Percentiles rank a stretch among this genome's conserved stretches.
phyloP scores from a whole-genome alignment of 1,140 invertebrate species.

The Apis mellifera region DNA sequence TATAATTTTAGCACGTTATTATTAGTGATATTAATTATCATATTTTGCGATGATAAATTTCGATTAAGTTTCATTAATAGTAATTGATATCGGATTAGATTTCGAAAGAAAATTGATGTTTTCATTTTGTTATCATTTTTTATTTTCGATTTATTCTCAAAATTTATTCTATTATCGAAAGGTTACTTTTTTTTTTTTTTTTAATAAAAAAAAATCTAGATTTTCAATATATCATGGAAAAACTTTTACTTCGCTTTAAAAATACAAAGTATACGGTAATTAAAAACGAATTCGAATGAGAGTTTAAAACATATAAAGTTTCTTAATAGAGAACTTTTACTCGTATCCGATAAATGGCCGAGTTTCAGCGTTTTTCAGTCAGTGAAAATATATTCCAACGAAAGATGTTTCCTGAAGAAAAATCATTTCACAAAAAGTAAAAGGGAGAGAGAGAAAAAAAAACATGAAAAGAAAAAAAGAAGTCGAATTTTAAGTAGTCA shows the following conservation, averaged over 20 bases:
- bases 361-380: constrained; percentile 7
- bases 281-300: neutral
- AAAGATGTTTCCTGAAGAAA: neutral
- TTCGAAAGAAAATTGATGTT: neutral
- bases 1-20: neutral
- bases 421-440: neutral
- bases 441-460: too few species aligned
- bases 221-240: too few species aligned
- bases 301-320: neutral
- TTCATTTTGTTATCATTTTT: neutral
- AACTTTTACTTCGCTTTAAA: too few species aligned
- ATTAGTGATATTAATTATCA: neutral
- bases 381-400: neutral
- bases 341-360: neutral
- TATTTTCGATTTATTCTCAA: neutral
- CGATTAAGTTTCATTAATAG: neutral
- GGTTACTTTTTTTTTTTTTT: neutral
- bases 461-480: neutral
- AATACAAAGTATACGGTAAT: neutral
- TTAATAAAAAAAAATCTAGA: neutral
- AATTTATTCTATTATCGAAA: neutral
- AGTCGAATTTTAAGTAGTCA: neutral
- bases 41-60: neutral
- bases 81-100: neutral
- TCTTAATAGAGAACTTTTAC: neutral